phyloP scores from a whole-genome alignment of 2,888 invertebrate genomes.

The Ditula angustiorana region DNA sequence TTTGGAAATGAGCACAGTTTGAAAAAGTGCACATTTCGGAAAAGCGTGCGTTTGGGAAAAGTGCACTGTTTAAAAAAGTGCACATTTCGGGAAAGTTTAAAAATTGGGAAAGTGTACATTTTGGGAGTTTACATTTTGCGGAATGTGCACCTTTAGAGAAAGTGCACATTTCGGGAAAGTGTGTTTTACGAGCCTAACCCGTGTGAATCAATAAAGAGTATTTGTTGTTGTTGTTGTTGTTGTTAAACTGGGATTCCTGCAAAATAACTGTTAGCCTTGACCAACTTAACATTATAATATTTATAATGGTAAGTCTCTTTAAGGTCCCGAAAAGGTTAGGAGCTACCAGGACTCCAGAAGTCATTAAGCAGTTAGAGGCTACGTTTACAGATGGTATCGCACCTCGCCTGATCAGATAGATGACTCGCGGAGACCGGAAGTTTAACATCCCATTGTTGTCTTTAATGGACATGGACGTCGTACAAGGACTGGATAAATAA shows the following conservation, averaged over 20 bases:
- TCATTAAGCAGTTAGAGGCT: slow-evolving; percentile 30
- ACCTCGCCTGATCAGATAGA: slow-evolving; percentile 32
- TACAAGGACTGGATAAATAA: slow-evolving; percentile 24
- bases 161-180: too few species aligned
- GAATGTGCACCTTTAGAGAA: too few species aligned
- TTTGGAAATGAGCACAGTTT: too few species aligned
- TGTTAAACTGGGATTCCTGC: slow-evolving; percentile 6
- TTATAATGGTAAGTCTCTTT: background rate
- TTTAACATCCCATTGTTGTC: slow-evolving; percentile 35
- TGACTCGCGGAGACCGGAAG: slow-evolving; percentile 32
- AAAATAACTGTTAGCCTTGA: slow-evolving; percentile 7
- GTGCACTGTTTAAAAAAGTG: too few species aligned
- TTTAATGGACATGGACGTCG: slow-evolving; percentile 30
- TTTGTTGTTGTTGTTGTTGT: too few species aligned
- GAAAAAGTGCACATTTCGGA: too few species aligned
- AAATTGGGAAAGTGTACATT: too few species aligned
- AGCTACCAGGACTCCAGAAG: slow-evolving; percentile 19
- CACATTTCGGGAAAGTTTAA: too few species aligned
- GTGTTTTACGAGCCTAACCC: too few species aligned
- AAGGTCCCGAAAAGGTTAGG: background rate
- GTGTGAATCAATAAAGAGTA: too few species aligned
- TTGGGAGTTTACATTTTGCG: too few species aligned
- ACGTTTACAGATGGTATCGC: slow-evolving; percentile 35
- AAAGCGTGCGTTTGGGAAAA: too few species aligned
- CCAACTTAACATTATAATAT: background rate